Evolutionary conservation across 1,140 invertebrate species (phyloP).

Genomic region (Solen grandis): DNA sequence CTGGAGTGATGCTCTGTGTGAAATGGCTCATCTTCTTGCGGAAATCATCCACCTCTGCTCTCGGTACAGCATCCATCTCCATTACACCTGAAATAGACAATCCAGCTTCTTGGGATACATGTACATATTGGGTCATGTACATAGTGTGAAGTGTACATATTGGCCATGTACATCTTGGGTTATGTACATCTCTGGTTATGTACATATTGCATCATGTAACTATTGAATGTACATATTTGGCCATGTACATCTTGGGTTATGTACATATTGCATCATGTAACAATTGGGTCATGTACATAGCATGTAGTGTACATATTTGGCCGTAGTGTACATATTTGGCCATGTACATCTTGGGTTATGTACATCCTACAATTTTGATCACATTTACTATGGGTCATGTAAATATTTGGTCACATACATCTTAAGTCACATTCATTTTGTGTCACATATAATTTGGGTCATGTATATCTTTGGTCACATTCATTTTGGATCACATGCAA

Average conservation of each 20-base stretch:
- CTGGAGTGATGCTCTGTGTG: constrained; percentile 4
- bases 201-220: background rate
- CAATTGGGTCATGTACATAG: background rate
- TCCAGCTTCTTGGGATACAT: background rate
- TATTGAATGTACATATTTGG: background rate
- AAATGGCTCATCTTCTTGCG: constrained; percentile 35
- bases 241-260: background rate
- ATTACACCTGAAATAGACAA: constrained; percentile 40
- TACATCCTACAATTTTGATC: too few relatives aligned
- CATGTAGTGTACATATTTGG: background rate
- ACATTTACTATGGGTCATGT: too few relatives aligned
- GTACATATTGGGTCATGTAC: too few relatives aligned
- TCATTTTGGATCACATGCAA: too few relatives aligned
- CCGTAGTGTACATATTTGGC: background rate
- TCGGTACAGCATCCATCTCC: constrained; percentile 33
- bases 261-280: too few relatives aligned
- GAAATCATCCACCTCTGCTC: constrained; percentile 51
- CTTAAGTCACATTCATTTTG: too few relatives aligned
- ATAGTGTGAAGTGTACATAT: too few relatives aligned
- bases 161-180: too few relatives aligned
- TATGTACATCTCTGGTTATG: background rate
- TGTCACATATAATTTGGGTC: background rate
- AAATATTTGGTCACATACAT: background rate
- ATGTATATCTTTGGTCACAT: background rate
- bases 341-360: background rate